phyloP scores from a whole-genome alignment of 2,113 vertebrate genomes.

The Callochromis pleurospilus region DNA sequence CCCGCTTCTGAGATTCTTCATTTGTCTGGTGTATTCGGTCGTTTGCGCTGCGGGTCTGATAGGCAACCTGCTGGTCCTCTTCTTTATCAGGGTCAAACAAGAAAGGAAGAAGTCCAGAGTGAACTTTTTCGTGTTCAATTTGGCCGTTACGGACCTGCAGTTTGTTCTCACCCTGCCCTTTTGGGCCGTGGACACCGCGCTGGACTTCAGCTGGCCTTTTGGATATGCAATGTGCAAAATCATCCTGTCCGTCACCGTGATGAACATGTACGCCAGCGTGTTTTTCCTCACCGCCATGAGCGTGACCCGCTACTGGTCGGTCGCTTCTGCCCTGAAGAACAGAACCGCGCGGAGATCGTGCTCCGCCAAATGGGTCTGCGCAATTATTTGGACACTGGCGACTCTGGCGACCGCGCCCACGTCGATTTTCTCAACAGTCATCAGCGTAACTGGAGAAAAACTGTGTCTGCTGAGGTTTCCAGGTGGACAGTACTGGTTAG shows the following conservation, averaged over 20 bases:
- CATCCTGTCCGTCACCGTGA: slow-evolving; percentile 67
- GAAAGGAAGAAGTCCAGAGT: slow-evolving; percentile 54
- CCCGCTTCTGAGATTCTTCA: slow-evolving; percentile 51
- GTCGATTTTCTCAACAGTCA: slow-evolving; percentile 65
- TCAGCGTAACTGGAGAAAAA: slow-evolving; percentile 59
- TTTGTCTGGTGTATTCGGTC: slow-evolving; percentile 62
- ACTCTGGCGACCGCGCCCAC: slow-evolving; percentile 66
- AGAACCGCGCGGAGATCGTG: slow-evolving; percentile 12
- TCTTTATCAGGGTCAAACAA: slow-evolving; percentile 60
- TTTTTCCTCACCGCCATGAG: slow-evolving; percentile 75
- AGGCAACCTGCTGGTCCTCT: slow-evolving; percentile 67
- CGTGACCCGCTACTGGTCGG: slow-evolving; percentile 66
- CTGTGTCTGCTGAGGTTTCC: slow-evolving; percentile 70
- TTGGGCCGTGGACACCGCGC: slow-evolving; percentile 70
- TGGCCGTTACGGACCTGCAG: slow-evolving; percentile 70
- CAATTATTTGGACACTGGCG: slow-evolving; percentile 60
- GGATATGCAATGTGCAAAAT: slow-evolving; percentile 73
- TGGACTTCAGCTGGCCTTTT: slow-evolving; percentile 77
- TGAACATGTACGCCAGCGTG: slow-evolving; percentile 75
- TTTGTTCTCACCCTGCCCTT: slow-evolving; percentile 74
- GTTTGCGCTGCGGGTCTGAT: slow-evolving; percentile 65
- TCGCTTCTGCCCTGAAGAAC: slow-evolving; percentile 58
- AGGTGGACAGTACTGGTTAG: slow-evolving; percentile 67
- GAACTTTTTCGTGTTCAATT: slow-evolving; percentile 68
- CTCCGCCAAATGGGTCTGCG: slow-evolving; percentile 46